Evolutionary conservation across 2,888 invertebrate genomes (phyloP), one percentile per base, ranked within the genome.

Genomic region (Andrena praecox): DNA sequence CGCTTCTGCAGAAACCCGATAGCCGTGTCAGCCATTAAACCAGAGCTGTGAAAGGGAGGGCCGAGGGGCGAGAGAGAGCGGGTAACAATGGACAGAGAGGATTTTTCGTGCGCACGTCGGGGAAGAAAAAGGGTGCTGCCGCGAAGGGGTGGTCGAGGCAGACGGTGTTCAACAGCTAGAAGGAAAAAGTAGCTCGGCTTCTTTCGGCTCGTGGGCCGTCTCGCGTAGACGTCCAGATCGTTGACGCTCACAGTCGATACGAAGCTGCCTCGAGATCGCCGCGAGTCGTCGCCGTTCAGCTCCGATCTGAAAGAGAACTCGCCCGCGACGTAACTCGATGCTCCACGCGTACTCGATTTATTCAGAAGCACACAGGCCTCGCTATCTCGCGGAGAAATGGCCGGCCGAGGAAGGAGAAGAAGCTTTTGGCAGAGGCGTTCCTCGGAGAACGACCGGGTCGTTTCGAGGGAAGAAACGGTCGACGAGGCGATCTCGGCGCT

Each of bases 1-100:
- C 91, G 91, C 90, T 91, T 92, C 91, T 89, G 87, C 89, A 87
- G 93, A 91, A 92, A 92, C 89, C 85, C 87, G 90, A 92, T 92
- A 92, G 88, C 88, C 88, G 85, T 89, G 90, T 89, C 90, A 87
- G 88, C 91, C 89, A 91, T 91, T 92, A 91, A 90, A 89, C 85
- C 89, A 88, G 90, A 90, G 67, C 80, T 77, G 82, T 68, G 82
- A 86, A 84, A 79, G 82, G 81, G 68, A 82, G 69, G 72, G 69
- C 16, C 12, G 75, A 69, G 77, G 71, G 75, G 68, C 42, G 75
- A 82, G 87, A 79, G 75, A 82, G 87, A 69, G 70, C 64, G 27
- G 67, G 76, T 89, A 87, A 88, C 87, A 89, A 88, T 88, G 68
- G 76, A 67, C n/a, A 70, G 54, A 74, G 77, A 73, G 52, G 42